A percentile compares a stretch with the other conserved stretches of the same genome.
Evolutionary conservation across 2,888 invertebrate genomes (phyloP).

Genomic region (Syritta pipiens): DNA sequence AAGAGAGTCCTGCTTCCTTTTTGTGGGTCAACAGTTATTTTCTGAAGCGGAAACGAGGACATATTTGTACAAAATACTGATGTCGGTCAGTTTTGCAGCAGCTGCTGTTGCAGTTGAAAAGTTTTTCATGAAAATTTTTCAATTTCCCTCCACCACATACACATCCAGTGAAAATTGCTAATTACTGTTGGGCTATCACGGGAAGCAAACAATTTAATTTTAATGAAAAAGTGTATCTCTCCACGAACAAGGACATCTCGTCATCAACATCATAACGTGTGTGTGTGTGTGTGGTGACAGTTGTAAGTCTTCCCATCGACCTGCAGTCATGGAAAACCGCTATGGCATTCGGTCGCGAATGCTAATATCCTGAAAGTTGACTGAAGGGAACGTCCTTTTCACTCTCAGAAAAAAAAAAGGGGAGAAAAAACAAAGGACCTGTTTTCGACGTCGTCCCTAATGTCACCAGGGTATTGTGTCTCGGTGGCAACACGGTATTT

Average conservation of each 20-base stretch:
- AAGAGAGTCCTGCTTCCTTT: slow-evolving; percentile 1
- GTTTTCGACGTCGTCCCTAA: not conserved
- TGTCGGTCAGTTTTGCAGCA: slow-evolving; percentile 52
- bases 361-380: slow-evolving; percentile 41
- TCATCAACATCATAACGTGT: slow-evolving; percentile 28
- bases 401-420: not conserved
- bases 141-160: slow-evolving; percentile 30
- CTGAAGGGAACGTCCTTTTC: not conserved
- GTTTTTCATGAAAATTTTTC: slow-evolving; percentile 40
- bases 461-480: slow-evolving; percentile 20
- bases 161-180: slow-evolving; percentile 46
- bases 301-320: slow-evolving; percentile 8
- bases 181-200: slow-evolving; percentile 60
- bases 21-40: slow-evolving; percentile 46
- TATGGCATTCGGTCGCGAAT: slow-evolving; percentile 47
- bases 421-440: slow-evolving; percentile 14
- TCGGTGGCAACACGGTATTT: slow-evolving; percentile 26
- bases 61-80: slow-evolving; percentile 42
- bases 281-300: slow-evolving; percentile 8
- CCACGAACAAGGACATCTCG: slow-evolving; percentile 1
- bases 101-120: slow-evolving; percentile 46
- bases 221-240: slow-evolving; percentile 40
- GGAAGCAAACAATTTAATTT: slow-evolving; percentile 62
- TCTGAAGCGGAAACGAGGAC: slow-evolving; percentile 50
- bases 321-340: slow-evolving; percentile 35